Base-by-base conservation (phyloP, 2,888 invertebrate genomes). In the Athripsodes cinereus region DNA sequence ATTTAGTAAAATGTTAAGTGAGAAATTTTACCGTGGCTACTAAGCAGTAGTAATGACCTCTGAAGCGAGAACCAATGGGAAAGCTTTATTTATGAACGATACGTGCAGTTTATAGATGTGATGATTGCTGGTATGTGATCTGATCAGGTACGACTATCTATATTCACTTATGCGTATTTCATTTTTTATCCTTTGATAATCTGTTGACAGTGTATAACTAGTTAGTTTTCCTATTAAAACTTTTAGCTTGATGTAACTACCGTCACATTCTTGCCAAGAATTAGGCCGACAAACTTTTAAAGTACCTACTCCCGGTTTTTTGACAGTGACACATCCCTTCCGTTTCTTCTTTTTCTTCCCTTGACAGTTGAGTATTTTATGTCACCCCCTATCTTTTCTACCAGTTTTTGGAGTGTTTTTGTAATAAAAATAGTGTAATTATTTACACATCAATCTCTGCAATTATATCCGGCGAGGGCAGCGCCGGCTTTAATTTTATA, bases 11-110 rank as follows among this genome's bases (percentile, higher is more conserved):
- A 40, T 40, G 40, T 40, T 40, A 40, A 8, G 56, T 59, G 59
- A 50, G 57, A 44, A 51, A 48, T 55, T 46, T 10, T 49, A 49
- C 35, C 54, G 56, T 56, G 55, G 55, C 59, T 47, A 26, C 49
- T 19, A 44, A 49, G 49, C 49, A 53, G 59, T 59, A 59, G 59
- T 53, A 59, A 56, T 59, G 59, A 59, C 59, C 59, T 59, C 59
- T 59, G 56, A 56, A 35, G 59, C 53, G 59, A 50, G 49, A 49
- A 50, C 59, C 52, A 52, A 59, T 52, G 48, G 55, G 18, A 55
- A 55, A 52, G 55, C 52, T 59, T 55, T 55, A 58, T 53, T 40
- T 55, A 52, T 44, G 50, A 49, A 55, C 55, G 55, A 55, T 59
- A 52, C 53, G 20, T 55, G 59, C 52, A 55, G 35, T 48, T 50